phyloP scores from a whole-genome alignment of 2,113 vertebrate genomes.

The Chiloscyllium plagiosum region DNA sequence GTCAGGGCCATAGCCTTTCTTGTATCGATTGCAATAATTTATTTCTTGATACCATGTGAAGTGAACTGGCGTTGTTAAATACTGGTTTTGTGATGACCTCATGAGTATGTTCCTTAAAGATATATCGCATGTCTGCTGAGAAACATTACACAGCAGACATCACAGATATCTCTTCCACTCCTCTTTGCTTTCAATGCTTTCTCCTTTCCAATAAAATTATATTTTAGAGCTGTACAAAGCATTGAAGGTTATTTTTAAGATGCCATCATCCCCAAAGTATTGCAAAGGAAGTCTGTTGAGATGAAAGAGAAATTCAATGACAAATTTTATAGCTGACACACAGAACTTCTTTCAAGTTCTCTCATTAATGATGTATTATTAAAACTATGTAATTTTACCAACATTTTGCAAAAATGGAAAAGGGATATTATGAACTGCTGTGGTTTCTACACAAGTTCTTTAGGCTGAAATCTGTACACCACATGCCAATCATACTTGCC shows the following conservation, averaged over 20 bases:
- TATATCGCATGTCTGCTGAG: too few relatives aligned
- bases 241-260: background rate
- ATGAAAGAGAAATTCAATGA: background rate
- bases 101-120: too few relatives aligned
- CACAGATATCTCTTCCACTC: background rate
- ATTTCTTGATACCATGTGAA: too few relatives aligned
- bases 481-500: background rate
- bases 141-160: background rate
- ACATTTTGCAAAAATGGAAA: background rate
- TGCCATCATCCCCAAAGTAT: background rate
- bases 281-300: background rate
- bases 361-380: background rate
- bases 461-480: background rate
- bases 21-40: too few relatives aligned
- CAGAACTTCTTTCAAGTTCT: background rate
- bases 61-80: too few relatives aligned
- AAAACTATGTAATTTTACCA: background rate
- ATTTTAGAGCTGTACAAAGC: background rate
- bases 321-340: background rate
- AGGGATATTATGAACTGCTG: constrained; percentile 12
- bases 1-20: too few relatives aligned
- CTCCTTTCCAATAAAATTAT: background rate
- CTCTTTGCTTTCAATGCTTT: background rate
- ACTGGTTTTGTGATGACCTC: too few relatives aligned
- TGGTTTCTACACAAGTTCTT: constrained; percentile 29